Base-by-base conservation (phyloP, 2,888 invertebrate species). In the Esperia sulphurella region DNA sequence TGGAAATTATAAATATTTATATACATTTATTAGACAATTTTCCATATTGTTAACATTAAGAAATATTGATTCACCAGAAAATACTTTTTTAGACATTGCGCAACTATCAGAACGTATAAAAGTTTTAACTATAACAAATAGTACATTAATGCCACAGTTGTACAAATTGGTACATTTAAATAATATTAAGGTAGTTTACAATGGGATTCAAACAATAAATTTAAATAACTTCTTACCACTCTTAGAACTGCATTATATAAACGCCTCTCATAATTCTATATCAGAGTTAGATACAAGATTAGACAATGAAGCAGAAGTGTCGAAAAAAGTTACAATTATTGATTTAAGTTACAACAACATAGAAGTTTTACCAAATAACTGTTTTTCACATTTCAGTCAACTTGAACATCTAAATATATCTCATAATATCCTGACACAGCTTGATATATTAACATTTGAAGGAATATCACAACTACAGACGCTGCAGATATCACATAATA, bases 291-390 rank as follows among this genome's bases (percentile, higher is more conserved):
- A 43, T 8, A 39, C 39, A 8, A 9, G 5, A 1, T 39, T 39
- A 14, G 39, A 8, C 0, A n/a, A 14, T 14, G 39, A 13, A 14
- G 13, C 7, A 8, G 13, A 9, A n/a, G 14, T 1, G 1, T 14
- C 39, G 8, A 14, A 6, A 13, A 39, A 13, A 7, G 8, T 39
- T 6, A 45, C 40, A 41, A 33, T 28, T 7, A 41, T 58, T 41
- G 54, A 58, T 31, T 43, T 58, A 5, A 58, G 58, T 35, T 31
- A 52, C 43, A 58, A 58, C 37, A 29, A 14, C 21, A 52, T 58
- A 30, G 41, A 42, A 41, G n/a, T 12, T 8, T 41, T 58, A 46
- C 55, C 57, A 29, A 41, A 53, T 37, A 53, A 53, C 33, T 51
- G 43, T 35, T 58, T 58, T 33, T 28, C 12, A 9, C 30, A 35